phyloP scores from a whole-genome alignment of 2,888 invertebrate genomes.

The Bombylius discolor region DNA sequence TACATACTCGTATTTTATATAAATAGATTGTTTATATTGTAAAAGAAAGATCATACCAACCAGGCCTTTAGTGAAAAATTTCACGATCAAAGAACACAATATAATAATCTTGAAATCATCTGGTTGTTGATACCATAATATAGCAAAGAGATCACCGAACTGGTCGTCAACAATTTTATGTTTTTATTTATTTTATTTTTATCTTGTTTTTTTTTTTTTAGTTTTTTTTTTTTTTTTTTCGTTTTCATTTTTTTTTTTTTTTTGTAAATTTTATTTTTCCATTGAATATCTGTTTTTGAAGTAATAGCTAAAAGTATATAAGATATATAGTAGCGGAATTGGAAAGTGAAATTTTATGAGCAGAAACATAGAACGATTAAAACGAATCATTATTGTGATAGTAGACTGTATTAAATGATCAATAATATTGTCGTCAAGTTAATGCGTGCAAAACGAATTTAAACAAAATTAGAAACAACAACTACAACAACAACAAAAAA shows the following conservation, averaged over 20 bases:
- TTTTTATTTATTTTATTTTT: background rate
- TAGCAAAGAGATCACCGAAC: background rate
- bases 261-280: too few species aligned
- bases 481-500: background rate
- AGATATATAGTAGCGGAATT: background rate
- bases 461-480: background rate
- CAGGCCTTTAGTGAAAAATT: background rate
- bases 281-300: background rate
- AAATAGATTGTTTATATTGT: too few species aligned
- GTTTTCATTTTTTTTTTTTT: too few species aligned
- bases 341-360: slow-evolving; percentile 11
- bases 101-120: background rate
- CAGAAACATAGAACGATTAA: background rate
- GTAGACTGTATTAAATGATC: slow-evolving; percentile 4
- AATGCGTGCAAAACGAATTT: background rate
- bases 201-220: background rate
- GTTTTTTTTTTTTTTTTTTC: too few species aligned
- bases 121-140: too few species aligned
- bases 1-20: too few species aligned
- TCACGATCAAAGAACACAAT: background rate
- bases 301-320: background rate
- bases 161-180: background rate
- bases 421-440: slow-evolving; percentile 1
- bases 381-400: background rate
- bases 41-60: too few species aligned